Percentiles rank a stretch among this genome's conserved stretches.
Conservation (phyloP, 2,113 vertebrate genomes). For the Daphoenositta chrysoptera region DNA sequence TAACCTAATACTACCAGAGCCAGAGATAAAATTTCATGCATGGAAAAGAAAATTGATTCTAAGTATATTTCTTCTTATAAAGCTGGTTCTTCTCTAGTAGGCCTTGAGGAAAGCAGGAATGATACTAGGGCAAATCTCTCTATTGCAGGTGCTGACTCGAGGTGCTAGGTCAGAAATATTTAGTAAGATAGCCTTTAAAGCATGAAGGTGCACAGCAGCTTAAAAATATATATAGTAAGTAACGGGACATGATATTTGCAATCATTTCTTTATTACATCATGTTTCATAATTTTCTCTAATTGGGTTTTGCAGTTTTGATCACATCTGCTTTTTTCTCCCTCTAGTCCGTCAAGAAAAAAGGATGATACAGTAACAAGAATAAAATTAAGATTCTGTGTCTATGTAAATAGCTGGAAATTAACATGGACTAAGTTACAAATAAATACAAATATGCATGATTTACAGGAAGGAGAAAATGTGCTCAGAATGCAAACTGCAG, state of each 20-base stretch:
- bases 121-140: background rate
- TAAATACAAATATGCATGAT: background rate
- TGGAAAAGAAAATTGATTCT: background rate
- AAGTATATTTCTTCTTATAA: background rate
- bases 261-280: background rate
- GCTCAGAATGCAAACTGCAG: background rate
- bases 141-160: background rate
- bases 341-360: background rate
- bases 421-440: background rate
- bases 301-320: background rate
- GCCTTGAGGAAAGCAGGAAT: background rate
- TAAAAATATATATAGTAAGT: background rate
- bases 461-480: background rate
- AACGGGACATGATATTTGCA: background rate
- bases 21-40: background rate
- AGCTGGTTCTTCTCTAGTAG: background rate
- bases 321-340: background rate
- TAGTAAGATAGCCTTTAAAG: background rate
- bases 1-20: background rate
- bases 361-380: background rate
- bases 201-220: background rate
- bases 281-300: background rate
- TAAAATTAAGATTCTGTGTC: background rate
- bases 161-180: background rate
- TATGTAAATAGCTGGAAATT: conserved; percentile 8